phyloP scores from a whole-genome alignment of 2,797 vertebrate genomes.

The Crenichthys baileyi region DNA sequence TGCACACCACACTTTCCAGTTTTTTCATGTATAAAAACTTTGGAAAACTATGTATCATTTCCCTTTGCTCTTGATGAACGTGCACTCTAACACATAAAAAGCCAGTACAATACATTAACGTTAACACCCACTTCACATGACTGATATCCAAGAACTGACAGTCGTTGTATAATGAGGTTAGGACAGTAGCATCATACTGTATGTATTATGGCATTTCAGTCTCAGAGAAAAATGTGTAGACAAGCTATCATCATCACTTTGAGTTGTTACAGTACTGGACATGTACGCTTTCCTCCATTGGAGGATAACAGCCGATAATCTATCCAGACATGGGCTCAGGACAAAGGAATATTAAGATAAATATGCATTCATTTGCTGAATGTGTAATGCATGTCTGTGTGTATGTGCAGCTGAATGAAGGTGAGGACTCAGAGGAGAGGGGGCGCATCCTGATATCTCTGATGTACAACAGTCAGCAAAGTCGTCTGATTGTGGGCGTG shows the following conservation, averaged over 20 bases:
- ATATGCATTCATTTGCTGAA: neutral
- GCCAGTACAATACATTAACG: too few species aligned
- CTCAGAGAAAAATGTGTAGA: neutral
- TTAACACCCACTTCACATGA: neutral
- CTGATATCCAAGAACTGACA: neutral
- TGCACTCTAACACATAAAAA: too few species aligned
- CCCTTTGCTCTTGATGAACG: too few species aligned
- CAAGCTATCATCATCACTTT: neutral
- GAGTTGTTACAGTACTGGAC: neutral
- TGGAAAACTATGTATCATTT: too few species aligned
- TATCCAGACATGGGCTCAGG: neutral
- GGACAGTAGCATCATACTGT: neutral
- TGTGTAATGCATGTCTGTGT: slow-evolving; percentile 8
- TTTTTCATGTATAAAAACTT: too few species aligned
- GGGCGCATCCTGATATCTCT: slow-evolving; percentile 94
- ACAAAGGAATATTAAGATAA: neutral
- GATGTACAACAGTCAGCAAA: slow-evolving; percentile 90
- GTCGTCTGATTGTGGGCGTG: slow-evolving; percentile 91
- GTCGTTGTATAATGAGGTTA: neutral
- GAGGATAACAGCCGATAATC: neutral
- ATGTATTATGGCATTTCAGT: neutral
- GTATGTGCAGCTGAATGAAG: slow-evolving; percentile 76
- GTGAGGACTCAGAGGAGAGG: slow-evolving; percentile 86
- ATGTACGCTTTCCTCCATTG: neutral
- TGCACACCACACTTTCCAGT: too few species aligned